These are phyloP conservation scores for Tachuris rubrigastra DNA, from an alignment of 2,113 vertebrate genomes.

Conservation along the genomic window DNA sequence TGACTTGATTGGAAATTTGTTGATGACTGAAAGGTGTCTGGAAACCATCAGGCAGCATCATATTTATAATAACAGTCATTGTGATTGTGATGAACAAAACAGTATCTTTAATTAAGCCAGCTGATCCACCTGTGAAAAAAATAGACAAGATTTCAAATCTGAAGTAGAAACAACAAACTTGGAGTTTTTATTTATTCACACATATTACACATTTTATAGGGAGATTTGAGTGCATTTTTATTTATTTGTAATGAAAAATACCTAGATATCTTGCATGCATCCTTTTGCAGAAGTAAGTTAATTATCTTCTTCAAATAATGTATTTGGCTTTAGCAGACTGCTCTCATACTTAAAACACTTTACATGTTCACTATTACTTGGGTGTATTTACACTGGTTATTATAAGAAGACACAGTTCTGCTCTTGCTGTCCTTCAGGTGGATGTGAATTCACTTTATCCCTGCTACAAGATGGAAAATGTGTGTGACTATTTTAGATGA, in stretches of 20 bases:
- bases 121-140: neutral
- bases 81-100: neutral
- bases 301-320: neutral
- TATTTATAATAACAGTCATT: conserved; percentile 2
- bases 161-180: neutral
- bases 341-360: neutral
- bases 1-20: neutral
- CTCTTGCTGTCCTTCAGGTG: neutral
- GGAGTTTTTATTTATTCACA: neutral
- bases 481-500: neutral
- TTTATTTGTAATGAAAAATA: neutral
- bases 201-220: neutral
- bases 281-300: neutral
- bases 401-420: neutral
- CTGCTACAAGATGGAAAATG: neutral
- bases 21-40: neutral
- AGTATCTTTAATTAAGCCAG: neutral
- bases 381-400: neutral
- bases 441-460: neutral
- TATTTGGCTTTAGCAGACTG: neutral
- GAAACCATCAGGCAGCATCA: neutral
- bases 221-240: neutral
- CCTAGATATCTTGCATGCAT: neutral
- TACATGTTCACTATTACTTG: neutral
- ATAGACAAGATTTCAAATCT: neutral